Evolutionary conservation across 2,113 vertebrate genomes (phyloP), one percentile per base, ranked within the genome.

Genomic region (Ameiurus melas): DNA sequence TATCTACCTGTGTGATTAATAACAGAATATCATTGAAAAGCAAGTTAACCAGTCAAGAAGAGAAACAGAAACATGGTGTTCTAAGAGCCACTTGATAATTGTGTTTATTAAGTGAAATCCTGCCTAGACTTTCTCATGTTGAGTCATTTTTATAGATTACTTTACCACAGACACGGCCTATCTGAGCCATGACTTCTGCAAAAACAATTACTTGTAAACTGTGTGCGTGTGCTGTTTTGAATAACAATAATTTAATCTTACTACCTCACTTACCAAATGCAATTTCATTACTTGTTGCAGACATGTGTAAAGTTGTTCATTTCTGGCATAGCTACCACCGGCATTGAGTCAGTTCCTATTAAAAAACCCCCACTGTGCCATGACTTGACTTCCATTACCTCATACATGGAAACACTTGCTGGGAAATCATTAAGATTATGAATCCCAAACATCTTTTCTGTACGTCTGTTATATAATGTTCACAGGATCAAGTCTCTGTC

Each of bases 401-500:
- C 80, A 81, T 58, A 81, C 39, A 22, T 75, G 51, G 53, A 20
- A 79, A 43, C 17, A 57, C 4, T 60, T n/a, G n/a, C 57, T 51
- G 4, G 51, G 10, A 47, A 64, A n/a, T 39, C 9, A 43, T 14
- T 47, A 25, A 77, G 5, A 25, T 85, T 6, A 27, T 73, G 36
- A 70, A 33, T 71, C 22, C 66, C n/a, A 78, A 78, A 78, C 4
- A 58, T 81, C 20, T 75, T 58, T 27, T 77, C n/a, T 33, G 55
- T 36, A 81, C 33, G 81, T 66, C 77, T 80, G 39, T 87, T 27
- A 79, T 22, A 20, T 57, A 20, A 4, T 70, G 16, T 73, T 5
- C 78, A 2, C 92, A 97, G 97, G 94, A 97, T 97, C 81, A 95
- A 93, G 39, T 90, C 96, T 8, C 95, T 97, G 20, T 97, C 96